These are phyloP conservation scores for Onychorhynchus coronatus DNA, from an alignment of 2,113 vertebrate genomes.

Conservation along the genomic window DNA sequence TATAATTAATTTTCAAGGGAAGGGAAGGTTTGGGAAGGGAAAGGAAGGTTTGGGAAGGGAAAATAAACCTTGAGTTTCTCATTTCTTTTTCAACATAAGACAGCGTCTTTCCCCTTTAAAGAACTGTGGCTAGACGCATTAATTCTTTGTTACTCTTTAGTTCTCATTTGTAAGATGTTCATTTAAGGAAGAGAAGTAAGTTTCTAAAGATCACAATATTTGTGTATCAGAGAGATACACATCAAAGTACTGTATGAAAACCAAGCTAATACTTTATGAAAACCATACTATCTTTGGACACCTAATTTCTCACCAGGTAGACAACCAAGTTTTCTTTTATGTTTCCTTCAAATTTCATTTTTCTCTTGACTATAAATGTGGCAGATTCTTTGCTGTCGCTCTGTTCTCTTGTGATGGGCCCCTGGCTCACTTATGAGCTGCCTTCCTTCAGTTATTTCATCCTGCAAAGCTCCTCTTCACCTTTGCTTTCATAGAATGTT, in stretches of 20 bases:
- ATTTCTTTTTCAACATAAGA: not conserved
- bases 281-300: not conserved
- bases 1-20: not conserved
- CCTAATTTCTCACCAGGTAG: not conserved
- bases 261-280: not conserved
- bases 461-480: not conserved
- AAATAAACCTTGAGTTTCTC: not conserved
- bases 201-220: not conserved
- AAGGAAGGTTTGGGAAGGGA: not conserved
- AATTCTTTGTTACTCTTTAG: not conserved
- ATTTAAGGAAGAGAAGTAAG: not conserved
- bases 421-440: not conserved
- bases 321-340: not conserved
- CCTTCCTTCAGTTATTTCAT: not conserved
- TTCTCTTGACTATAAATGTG: not conserved
- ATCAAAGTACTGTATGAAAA: not conserved
- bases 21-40: not conserved
- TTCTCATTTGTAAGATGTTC: not conserved
- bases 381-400: slow-evolving; percentile 4
- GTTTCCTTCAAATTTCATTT: slow-evolving; percentile 7
- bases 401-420: not conserved
- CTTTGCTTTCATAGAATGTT: not conserved
- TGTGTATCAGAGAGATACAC: not conserved
- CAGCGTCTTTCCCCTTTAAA: not conserved
- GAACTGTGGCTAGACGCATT: not conserved